A percentile compares a stretch with the other conserved stretches of the same genome.
phyloP scores from a whole-genome alignment of 2,888 invertebrate genomes.

The Imbricaverruca yamaguchii region DNA sequence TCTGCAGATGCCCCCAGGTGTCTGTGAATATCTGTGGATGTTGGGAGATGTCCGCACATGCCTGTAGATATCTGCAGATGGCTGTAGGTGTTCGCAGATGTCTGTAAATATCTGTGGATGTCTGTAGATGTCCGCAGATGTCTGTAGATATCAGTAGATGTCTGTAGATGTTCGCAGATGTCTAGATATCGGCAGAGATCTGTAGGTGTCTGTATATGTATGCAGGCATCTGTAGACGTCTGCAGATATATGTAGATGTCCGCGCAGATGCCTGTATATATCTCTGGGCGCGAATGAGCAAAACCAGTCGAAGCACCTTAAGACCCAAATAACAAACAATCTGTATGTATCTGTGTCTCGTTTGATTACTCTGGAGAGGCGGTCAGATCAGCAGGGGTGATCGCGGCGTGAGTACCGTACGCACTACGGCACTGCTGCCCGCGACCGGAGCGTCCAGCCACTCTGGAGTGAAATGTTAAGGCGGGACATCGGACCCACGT shows the following conservation, averaged over 20 bases:
- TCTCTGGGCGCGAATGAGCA: too few relatives aligned
- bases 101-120: conserved; percentile 24
- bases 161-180: not conserved
- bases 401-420: too few relatives aligned
- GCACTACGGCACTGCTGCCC: too few relatives aligned
- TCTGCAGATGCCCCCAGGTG: not conserved
- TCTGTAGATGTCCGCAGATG: conserved; percentile 25
- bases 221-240: not conserved
- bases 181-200: not conserved
- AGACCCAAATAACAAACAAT: too few relatives aligned
- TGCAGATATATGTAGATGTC: not conserved
- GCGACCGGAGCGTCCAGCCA: too few relatives aligned
- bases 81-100: conserved; percentile 16
- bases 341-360: too few relatives aligned
- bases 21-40: not conserved
- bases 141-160: conserved; percentile 25
- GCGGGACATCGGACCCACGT: too few relatives aligned
- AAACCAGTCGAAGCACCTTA: too few relatives aligned
- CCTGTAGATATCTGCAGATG: conserved; percentile 17
- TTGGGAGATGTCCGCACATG: not conserved
- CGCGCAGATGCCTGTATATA: too few relatives aligned
- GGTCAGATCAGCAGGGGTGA: too few relatives aligned
- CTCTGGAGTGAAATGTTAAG: too few relatives aligned
- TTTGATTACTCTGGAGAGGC: too few relatives aligned
- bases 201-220: not conserved